A percentile compares a stretch with the other conserved stretches of the same genome.
Evolutionary conservation across 2,797 vertebrate genomes (phyloP).

Genomic region (Rhabdomys pumilio): DNA sequence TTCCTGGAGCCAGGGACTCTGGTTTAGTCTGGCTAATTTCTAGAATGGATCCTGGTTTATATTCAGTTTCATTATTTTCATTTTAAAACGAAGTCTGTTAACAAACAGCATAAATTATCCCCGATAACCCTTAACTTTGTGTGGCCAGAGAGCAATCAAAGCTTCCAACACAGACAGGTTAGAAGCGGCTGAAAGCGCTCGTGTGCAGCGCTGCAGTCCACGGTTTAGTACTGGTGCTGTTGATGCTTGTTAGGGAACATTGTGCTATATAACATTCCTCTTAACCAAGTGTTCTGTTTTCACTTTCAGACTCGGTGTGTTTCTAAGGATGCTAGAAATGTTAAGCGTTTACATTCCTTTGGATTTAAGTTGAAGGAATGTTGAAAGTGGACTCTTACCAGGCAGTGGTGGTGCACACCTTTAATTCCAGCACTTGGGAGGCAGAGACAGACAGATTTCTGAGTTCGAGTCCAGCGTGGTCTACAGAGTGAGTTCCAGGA

Average conservation of each 20-base stretch:
- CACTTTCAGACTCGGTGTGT: neutral
- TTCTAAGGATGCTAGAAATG: neutral
- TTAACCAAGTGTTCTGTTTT: neutral
- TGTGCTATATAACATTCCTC: neutral
- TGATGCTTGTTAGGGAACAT: slow-evolving; percentile 13
- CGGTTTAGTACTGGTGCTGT: neutral
- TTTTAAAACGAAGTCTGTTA: slow-evolving; percentile 54
- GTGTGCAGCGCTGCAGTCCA: neutral
- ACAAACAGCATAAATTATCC: neutral
- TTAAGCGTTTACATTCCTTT: slow-evolving; percentile 1
- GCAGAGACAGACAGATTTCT: too few species aligned
- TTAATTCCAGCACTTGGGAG: too few species aligned
- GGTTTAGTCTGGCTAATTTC: neutral
- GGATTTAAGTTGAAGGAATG: neutral
- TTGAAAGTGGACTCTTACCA: neutral
- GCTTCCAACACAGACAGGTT: slow-evolving; percentile 30
- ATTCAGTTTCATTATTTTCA: neutral
- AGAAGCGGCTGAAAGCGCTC: slow-evolving; percentile 9
- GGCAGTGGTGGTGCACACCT: too few species aligned
- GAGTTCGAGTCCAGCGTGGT: too few species aligned
- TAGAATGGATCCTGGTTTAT: neutral
- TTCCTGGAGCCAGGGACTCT: neutral
- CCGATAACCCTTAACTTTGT: slow-evolving; percentile 16
- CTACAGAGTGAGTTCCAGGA: too few species aligned
- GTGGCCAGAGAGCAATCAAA: slow-evolving; percentile 61